Percentiles rank a stretch among this genome's conserved stretches.
Evolutionary conservation across 2,888 invertebrate species (phyloP).

Genomic region (Lapara coniferarum): DNA sequence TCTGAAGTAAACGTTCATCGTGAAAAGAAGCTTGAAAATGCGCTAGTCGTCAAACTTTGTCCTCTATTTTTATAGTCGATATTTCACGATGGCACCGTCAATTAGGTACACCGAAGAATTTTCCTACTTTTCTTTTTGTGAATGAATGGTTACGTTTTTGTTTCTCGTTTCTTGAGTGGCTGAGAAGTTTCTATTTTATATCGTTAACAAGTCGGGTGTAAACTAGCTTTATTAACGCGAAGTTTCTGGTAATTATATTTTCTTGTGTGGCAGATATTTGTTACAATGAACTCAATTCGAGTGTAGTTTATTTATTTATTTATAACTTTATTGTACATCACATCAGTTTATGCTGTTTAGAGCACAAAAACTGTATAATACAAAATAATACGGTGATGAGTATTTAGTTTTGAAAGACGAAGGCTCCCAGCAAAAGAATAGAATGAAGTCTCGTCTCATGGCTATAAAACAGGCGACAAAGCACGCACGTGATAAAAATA

Average conservation of each 20-base stretch:
- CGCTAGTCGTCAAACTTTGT: conserved; percentile 46
- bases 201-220: conserved; percentile 11
- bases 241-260: not conserved
- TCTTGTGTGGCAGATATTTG: not conserved
- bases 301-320: no score
- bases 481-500: conserved; percentile 18
- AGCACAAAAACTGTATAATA: conserved; percentile 41
- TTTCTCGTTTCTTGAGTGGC: conserved; percentile 24
- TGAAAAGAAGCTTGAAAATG: conserved; percentile 48
- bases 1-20: conserved; percentile 45
- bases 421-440: conserved; percentile 30
- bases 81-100: conserved; percentile 42
- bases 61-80: conserved; percentile 45
- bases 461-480: conserved; percentile 24
- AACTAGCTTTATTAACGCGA: not conserved
- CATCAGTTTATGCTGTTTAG: conserved; percentile 37
- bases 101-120: conserved; percentile 34
- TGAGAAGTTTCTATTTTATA: conserved; percentile 11
- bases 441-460: conserved; percentile 24
- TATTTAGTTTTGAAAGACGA: conserved; percentile 49
- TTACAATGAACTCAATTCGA: conserved; percentile 30
- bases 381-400: conserved; percentile 42
- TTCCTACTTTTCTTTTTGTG: conserved; percentile 34
- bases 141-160: conserved; percentile 36
- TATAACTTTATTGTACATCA: no score